Base-by-base conservation (phyloP, 2,797 vertebrate genomes). In the Tenualosa ilisha region DNA sequence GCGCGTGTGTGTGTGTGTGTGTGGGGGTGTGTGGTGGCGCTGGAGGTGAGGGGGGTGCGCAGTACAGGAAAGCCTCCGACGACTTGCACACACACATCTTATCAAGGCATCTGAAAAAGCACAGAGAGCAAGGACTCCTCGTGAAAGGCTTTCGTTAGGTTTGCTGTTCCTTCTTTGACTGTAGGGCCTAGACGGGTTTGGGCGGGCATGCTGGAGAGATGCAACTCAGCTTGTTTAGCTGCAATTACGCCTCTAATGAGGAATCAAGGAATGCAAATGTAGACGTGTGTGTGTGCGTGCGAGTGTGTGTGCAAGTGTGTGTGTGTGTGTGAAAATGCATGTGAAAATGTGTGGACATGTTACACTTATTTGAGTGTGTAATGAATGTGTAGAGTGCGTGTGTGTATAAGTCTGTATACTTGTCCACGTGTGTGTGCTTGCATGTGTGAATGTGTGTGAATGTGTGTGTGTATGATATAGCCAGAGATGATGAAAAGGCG, bases 231-330 rank as follows among this genome's bases (percentile, higher is more conserved):
- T 43, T 22, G 40, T 22, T 17, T 40, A 20, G 15, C 72, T 22
- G 20, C 72, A 79, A 79, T 79, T 79, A 79, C 17, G 6, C 0
- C 40, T 79, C 72, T 79, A 79, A 46, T 79, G 72, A 79, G 72
- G 37, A 79, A 79, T 79, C 72, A 79, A 79, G 72, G 37, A 79
- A 79, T 79, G 72, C 72, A 79, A 87, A 82, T 82, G n/a, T 24
- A 63, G 59, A 22, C 43, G 88, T 86, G 89, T 88, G 86, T 85
- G 83, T 88, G 81, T 75, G 61, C 17, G 59, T 68, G 83, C n/a
- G n/a, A n/a, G 81, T 75, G 61, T 26, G 59, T 68, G 83, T 79
- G 72, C 72, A 79, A 87, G 82, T 82, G 59, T 24, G 24, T n/a
- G 6, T 51, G 88, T 86, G 89, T 88, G 86, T 75, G 31, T 15